A percentile compares a stretch with the other conserved stretches of the same genome.
phyloP scores from a whole-genome alignment of 2,888 invertebrate genomes.

The Margaritifera margaritifera region DNA sequence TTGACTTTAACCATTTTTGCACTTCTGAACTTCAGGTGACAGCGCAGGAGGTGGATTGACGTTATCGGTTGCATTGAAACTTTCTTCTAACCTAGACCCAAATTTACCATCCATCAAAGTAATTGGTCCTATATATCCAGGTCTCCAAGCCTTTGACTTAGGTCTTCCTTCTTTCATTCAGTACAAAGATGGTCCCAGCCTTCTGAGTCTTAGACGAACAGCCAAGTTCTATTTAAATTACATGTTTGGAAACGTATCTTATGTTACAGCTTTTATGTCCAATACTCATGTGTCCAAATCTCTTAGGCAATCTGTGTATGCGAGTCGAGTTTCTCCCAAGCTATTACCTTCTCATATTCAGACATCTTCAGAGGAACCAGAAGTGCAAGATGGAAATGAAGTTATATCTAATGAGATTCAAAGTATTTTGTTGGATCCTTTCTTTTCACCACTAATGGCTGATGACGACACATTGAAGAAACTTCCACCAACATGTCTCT shows the following conservation, averaged over 20 bases:
- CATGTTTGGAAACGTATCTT: slow-evolving; percentile 25
- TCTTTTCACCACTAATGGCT: slow-evolving; percentile 38
- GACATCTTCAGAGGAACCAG: not conserved
- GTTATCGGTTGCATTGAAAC: slow-evolving; percentile 42
- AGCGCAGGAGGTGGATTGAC: slow-evolving; percentile 56
- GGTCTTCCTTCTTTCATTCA: slow-evolving; percentile 50
- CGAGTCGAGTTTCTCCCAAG: slow-evolving; percentile 14
- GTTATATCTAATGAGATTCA: slow-evolving; percentile 12
- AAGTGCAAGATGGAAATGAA: not conserved
- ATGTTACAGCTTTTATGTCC: slow-evolving; percentile 4
- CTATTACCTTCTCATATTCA: slow-evolving; percentile 33
- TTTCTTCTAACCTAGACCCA: slow-evolving; percentile 30
- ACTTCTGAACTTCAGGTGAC: slow-evolving; percentile 37
- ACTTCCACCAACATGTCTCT: slow-evolving; percentile 34
- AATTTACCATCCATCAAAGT: slow-evolving; percentile 28
- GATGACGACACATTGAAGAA: slow-evolving; percentile 30
- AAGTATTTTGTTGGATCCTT: slow-evolving; percentile 27
- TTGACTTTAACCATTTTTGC: too few relatives aligned
- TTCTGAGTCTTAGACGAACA: slow-evolving; percentile 27
- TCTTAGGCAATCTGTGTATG: slow-evolving; percentile 16
- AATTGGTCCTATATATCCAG: slow-evolving; percentile 41
- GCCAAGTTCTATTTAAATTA: slow-evolving; percentile 39
- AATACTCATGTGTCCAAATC: slow-evolving; percentile 24
- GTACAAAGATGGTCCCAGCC: slow-evolving; percentile 26
- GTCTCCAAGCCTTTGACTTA: slow-evolving; percentile 62